Percentiles rank a stretch among this genome's conserved stretches.
These are phyloP conservation scores for Ichneumoninae sp. DNA, from an alignment of 2,888 invertebrate genomes.

Conservation along the genomic window DNA sequence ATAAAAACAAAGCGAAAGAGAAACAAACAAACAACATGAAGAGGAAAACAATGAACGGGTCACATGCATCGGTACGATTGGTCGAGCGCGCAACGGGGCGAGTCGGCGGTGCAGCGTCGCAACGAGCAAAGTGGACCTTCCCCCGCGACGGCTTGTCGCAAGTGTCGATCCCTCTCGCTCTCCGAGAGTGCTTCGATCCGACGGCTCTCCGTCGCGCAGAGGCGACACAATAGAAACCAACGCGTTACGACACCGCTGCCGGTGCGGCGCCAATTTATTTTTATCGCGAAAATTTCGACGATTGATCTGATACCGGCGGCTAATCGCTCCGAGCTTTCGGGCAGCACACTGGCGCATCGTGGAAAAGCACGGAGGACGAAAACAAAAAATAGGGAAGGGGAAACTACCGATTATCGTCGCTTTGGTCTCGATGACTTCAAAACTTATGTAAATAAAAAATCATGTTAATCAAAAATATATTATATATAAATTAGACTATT, in stretches of 20 bases:
- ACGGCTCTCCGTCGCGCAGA: conserved; percentile 19
- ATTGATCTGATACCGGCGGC: conserved; percentile 48
- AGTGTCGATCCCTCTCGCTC: conserved; percentile 31
- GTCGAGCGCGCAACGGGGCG: conserved; percentile 22
- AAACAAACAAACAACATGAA: background rate
- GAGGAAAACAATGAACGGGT: conserved; percentile 3
- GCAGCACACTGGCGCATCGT: background rate
- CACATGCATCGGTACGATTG: background rate
- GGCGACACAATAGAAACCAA: conserved; percentile 40
- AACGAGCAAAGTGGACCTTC: conserved; percentile 40
- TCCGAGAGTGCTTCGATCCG: conserved; percentile 51
- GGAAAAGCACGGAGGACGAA: background rate
- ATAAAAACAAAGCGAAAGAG: background rate
- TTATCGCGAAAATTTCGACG: conserved; percentile 51
- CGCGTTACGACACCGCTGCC: conserved; percentile 61
- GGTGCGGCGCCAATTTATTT: conserved; percentile 66
- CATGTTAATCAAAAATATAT: background rate
- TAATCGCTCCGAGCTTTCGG: conserved; percentile 37
- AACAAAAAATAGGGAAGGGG: background rate
- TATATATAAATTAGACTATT: too few relatives aligned
- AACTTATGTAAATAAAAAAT: background rate
- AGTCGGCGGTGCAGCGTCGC: conserved; percentile 1
- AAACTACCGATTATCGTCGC: too few relatives aligned
- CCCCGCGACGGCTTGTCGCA: conserved; percentile 12
- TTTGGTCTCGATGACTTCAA: too few relatives aligned